Conservation (phyloP, 2,113 vertebrate genomes). For the Rhabdornis inornatus region DNA sequence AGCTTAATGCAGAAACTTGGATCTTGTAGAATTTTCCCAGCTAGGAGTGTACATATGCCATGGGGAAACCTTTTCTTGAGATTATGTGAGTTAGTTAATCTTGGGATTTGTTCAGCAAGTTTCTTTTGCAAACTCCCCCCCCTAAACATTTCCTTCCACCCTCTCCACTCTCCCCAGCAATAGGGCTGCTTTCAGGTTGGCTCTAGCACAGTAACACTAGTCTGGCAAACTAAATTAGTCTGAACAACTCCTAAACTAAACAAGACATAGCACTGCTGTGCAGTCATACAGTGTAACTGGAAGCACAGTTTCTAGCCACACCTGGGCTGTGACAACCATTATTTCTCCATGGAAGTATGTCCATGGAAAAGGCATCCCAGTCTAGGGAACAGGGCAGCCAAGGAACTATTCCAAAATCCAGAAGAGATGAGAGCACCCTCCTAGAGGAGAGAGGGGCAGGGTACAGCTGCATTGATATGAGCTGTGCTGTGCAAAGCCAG, state of each 20-base stretch:
- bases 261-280: rapidly evolving
- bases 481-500: neutral
- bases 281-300: neutral
- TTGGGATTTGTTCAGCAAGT: neutral
- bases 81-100: neutral
- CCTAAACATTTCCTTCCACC: neutral
- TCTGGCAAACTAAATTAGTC: neutral
- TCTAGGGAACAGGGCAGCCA: neutral
- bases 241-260: neutral
- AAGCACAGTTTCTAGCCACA: neutral
- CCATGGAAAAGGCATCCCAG: neutral
- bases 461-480: neutral
- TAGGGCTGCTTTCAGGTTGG: neutral
- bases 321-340: neutral
- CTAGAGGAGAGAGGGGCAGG: neutral
- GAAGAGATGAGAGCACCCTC: rapidly evolving
- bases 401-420: neutral
- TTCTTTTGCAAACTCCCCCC: neutral
- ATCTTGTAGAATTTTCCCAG: neutral
- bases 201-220: neutral
- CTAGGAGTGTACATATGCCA: neutral
- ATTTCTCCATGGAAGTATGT: neutral
- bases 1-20: neutral
- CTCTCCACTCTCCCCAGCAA: neutral
- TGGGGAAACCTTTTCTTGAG: neutral